Evolutionary conservation across 2,888 invertebrate species (phyloP).

Genomic region (Eristalis tenax): DNA sequence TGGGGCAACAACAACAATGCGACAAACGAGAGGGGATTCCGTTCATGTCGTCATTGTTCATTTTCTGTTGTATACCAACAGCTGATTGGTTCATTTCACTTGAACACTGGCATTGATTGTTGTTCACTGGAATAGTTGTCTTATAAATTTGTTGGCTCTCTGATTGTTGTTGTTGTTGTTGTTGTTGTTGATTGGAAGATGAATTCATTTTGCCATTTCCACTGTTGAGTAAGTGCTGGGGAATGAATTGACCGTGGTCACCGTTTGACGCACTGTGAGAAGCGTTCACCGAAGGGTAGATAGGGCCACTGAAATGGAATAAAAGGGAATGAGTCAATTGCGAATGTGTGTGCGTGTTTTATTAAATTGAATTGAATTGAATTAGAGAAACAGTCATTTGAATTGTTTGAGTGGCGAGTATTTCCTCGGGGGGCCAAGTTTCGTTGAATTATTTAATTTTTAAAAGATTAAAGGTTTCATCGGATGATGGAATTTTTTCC

Average conservation of each 20-base stretch:
- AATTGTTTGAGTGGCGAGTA: not conserved
- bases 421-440: not conserved
- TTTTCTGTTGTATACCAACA: constrained; percentile 32
- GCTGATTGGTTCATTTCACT: constrained; percentile 60
- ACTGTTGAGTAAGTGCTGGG: constrained; percentile 57
- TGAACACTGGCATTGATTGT: constrained; percentile 71
- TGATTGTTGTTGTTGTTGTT: constrained; percentile 72
- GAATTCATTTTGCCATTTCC: constrained; percentile 56
- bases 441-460: not conserved
- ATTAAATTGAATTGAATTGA: constrained; percentile 4
- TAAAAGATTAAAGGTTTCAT: not conserved
- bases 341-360: not conserved
- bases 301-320: constrained; percentile 75
- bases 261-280: constrained; percentile 73
- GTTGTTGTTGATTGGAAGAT: constrained; percentile 69
- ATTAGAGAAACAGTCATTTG: constrained; percentile 20
- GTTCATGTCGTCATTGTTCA: constrained; percentile 50
- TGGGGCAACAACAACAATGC: constrained; percentile 52
- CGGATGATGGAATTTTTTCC: not conserved
- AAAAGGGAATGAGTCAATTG: not conserved
- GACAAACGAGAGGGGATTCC: constrained; percentile 55
- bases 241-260: constrained; percentile 77
- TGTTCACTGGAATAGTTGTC: constrained; percentile 79
- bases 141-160: constrained; percentile 75
- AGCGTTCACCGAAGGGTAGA: constrained; percentile 77